Evolutionary conservation across 2,888 invertebrate genomes (phyloP), one percentile per base, ranked within the genome.

Genomic region (Yponomeuta cagnagella): DNA sequence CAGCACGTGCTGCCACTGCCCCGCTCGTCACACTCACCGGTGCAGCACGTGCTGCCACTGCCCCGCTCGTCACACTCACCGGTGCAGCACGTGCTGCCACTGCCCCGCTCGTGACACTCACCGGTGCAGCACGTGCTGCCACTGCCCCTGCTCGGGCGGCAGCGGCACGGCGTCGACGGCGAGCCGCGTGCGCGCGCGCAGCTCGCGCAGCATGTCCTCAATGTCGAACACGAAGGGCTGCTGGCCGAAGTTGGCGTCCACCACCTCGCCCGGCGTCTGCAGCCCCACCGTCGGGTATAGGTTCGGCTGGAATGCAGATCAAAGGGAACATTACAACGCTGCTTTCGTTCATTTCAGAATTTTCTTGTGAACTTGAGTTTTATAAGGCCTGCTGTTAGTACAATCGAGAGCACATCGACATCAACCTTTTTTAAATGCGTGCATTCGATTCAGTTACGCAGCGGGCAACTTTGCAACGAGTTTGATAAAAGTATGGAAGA

Each of bases 181-280:
- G 80, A 94, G 91, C 76, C 96, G 94, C 43, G 97, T 97, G 83
- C 96, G 95, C 76, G 95, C 95, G 80, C 96, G 94, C 88, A 98
- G 94, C 90, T 98, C 98, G 80, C 96, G 95, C 94, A 99, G 96
- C 96, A 99, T 98, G 84, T 98, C 98, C 87, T 98, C 97, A 79
- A 99, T 98, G 92, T 99, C 98, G 93, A 98, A 99, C 82, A 98
- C 95, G 92, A 99, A 99, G 30, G 98, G 98, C 80, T 96, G 95
- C 88, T 98, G 98, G 0, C 99, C 99, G 89, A 99, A 99, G 93
- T 99, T 99, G 2, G 98, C 98, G 90, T 99, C 98, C 71, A 99
- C 97, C 75, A 98, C 96, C 93, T 99, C 99, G 69, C 99, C 99
- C 10, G 99, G 98, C 63, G 99, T 99, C 93, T 99, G 99, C 72